A percentile compares a stretch with the other conserved stretches of the same genome.
phyloP scores from a whole-genome alignment of 2,113 vertebrate species.

The Myotis yumanensis region DNA sequence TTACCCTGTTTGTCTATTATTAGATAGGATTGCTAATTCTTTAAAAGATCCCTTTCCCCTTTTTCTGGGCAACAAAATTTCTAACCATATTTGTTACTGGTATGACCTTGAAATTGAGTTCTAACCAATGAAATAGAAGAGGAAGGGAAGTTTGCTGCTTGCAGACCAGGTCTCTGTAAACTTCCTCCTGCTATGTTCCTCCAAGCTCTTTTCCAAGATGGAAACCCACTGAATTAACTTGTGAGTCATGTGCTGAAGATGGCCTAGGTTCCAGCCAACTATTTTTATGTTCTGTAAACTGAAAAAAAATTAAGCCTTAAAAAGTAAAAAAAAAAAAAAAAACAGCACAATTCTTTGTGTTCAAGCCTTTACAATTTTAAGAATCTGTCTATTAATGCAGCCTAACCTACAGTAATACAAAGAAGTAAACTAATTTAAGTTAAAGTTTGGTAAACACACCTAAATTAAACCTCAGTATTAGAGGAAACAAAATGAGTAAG shows the following conservation, averaged over 20 bases:
- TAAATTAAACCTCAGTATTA: conserved; percentile 13
- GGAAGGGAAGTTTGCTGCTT: background rate
- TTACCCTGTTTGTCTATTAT: too few relatives aligned
- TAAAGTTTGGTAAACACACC: background rate
- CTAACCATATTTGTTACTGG: background rate
- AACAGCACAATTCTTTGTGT: background rate
- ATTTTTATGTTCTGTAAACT: background rate
- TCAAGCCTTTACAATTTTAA: background rate
- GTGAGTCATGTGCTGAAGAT: background rate
- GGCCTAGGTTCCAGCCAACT: background rate
- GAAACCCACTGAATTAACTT: background rate
- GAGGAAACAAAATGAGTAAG: background rate
- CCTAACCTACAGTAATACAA: background rate
- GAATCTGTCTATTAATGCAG: background rate
- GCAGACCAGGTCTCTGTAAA: background rate
- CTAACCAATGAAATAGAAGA: background rate
- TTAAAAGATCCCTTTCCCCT: background rate
- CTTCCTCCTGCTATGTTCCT: rapidly evolving
- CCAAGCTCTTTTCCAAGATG: background rate
- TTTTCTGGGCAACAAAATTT: background rate
- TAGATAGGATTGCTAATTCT: background rate
- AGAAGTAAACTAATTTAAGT: background rate
- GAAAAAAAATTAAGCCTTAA: background rate
- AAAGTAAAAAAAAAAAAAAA: background rate
- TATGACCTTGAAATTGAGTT: background rate